Evolutionary conservation across 2,888 invertebrate species (phyloP).

Genomic region (Euzetes globulus): DNA sequence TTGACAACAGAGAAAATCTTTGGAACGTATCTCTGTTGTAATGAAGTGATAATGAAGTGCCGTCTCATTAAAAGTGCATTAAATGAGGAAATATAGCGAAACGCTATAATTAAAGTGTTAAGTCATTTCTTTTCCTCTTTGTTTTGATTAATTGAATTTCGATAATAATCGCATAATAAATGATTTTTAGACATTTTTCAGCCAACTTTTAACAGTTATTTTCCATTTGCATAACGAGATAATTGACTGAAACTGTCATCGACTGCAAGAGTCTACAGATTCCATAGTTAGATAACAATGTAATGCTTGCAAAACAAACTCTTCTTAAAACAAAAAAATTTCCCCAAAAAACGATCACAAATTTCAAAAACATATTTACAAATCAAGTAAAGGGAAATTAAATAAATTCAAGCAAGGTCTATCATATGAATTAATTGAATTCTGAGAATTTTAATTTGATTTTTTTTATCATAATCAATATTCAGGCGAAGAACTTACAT

Average conservation of each 20-base stretch:
- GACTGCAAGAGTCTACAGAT: not conserved
- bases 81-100: slow-evolving; percentile 1
- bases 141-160: slow-evolving; percentile 3
- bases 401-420: no score
- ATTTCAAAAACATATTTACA: no score
- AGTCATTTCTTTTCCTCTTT: not conserved
- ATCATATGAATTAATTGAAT: no score
- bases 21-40: not conserved
- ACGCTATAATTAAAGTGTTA: not conserved
- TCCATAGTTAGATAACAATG: no score
- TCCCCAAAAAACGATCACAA: no score
- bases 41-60: slow-evolving; percentile 3
- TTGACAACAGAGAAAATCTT: no score
- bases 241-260: not conserved
- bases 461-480: no score
- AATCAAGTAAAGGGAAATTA: no score
- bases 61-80: not conserved
- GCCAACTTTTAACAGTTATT: not conserved
- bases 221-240: not conserved
- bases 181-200: not conserved
- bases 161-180: not conserved
- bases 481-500: not conserved
- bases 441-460: no score
- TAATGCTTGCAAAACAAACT: no score
- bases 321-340: no score